These are phyloP conservation scores for Tethea ocularis DNA, from an alignment of 2,888 invertebrate genomes.

Conservation along the genomic window DNA sequence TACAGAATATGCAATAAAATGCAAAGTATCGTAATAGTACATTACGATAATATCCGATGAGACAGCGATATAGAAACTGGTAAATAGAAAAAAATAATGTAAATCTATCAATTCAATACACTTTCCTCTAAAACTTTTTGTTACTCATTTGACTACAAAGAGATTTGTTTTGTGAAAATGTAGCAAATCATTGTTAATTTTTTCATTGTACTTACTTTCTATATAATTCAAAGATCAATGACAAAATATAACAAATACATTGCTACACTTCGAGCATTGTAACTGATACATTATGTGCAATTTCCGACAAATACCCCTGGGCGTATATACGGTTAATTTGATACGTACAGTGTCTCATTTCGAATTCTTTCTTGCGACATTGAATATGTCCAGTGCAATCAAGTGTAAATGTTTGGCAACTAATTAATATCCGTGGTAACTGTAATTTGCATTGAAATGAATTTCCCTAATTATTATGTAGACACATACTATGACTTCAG, in stretches of 20 bases:
- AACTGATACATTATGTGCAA: conserved; percentile 39
- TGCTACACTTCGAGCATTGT: conserved; percentile 7
- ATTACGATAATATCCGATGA: too few relatives aligned
- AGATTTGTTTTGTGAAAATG: too few relatives aligned
- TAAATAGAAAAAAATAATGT: too few relatives aligned
- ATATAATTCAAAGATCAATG: too few relatives aligned
- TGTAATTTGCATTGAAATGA: conserved; percentile 28
- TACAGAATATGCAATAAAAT: too few relatives aligned
- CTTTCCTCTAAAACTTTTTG: too few relatives aligned
- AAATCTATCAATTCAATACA: too few relatives aligned
- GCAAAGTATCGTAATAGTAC: too few relatives aligned
- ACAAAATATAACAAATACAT: neutral
- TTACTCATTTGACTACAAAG: too few relatives aligned
- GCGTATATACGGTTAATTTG: conserved; percentile 20
- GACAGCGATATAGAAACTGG: too few relatives aligned
- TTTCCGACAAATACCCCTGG: conserved; percentile 33
- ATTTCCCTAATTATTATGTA: conserved; percentile 6
- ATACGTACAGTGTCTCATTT: conserved; percentile 29
- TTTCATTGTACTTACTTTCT: too few relatives aligned
- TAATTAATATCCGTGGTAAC: conserved; percentile 26
- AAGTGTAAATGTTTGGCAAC: conserved; percentile 44
- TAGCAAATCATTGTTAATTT: too few relatives aligned
- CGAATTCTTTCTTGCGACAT: conserved; percentile 31
- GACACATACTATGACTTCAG: neutral
- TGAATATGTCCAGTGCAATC: conserved; percentile 41